phyloP scores from a whole-genome alignment of 2,113 vertebrate genomes.

The Chloebia gouldiae region DNA sequence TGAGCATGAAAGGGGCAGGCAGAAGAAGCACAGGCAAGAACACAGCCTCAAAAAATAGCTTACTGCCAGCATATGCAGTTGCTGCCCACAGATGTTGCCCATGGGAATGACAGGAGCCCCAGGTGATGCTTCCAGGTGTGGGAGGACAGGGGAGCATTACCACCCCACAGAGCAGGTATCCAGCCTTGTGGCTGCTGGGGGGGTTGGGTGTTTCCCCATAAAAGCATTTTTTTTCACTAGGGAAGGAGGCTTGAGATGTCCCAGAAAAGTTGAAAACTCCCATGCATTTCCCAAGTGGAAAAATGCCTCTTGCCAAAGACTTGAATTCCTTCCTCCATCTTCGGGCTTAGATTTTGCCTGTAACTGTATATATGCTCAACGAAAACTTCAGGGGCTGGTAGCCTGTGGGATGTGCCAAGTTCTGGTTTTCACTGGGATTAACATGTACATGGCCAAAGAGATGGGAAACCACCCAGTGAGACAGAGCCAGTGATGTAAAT shows the following conservation, averaged over 20 bases:
- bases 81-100: background rate
- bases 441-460: fast-evolving
- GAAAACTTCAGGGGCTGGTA: background rate
- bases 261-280: background rate
- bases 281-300: background rate
- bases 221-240: background rate
- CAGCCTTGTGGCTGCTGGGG: background rate
- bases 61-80: background rate
- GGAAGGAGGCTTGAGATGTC: background rate
- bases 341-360: background rate
- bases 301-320: background rate
- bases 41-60: background rate
- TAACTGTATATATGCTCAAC: background rate
- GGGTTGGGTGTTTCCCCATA: background rate
- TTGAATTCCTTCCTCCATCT: background rate
- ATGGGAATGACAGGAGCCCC: background rate
- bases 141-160: background rate
- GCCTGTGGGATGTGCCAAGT: background rate
- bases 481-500: fast-evolving
- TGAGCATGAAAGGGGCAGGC: background rate
- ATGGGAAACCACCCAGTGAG: fast-evolving
- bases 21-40: background rate
- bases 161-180: fast-evolving
- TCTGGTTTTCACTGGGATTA: background rate
- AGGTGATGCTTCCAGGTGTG: background rate